phyloP scores from a whole-genome alignment of 2,888 invertebrate genomes.

The Dryocosmus kuriphilus region DNA sequence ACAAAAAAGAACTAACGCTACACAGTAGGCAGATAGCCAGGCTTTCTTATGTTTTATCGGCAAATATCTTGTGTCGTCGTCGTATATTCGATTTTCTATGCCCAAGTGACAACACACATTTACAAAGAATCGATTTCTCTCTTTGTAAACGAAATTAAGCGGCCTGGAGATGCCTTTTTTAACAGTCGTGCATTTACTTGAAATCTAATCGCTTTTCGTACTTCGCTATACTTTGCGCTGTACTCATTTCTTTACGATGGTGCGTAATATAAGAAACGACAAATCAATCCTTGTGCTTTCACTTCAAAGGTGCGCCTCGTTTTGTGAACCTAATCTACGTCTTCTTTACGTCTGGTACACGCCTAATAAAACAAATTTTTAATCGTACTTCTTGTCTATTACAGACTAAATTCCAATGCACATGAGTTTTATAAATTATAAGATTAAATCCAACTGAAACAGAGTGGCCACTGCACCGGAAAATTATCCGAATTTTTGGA shows the following conservation, averaged over 20 bases:
- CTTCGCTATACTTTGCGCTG: slow-evolving; percentile 60
- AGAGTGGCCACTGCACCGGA: background rate
- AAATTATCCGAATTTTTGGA: background rate
- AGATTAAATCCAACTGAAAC: slow-evolving; percentile 7
- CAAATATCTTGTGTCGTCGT: background rate
- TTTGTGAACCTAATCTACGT: slow-evolving; percentile 60
- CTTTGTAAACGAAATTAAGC: slow-evolving; percentile 26
- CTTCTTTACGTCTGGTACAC: slow-evolving; percentile 74
- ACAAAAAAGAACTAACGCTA: slow-evolving; percentile 11
- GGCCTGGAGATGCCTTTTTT: slow-evolving; percentile 28
- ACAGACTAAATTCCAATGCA: background rate
- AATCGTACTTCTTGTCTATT: slow-evolving; percentile 60
- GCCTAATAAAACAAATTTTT: slow-evolving; percentile 74
- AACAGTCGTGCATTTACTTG: slow-evolving; percentile 58
- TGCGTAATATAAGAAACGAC: slow-evolving; percentile 66
- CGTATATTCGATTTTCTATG: slow-evolving; percentile 28
- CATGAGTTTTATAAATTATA: background rate
- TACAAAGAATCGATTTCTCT: slow-evolving; percentile 34
- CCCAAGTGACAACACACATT: slow-evolving; percentile 2
- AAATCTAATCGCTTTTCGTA: slow-evolving; percentile 57
- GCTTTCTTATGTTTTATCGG: slow-evolving; percentile 25
- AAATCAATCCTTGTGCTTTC: slow-evolving; percentile 52
- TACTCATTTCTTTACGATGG: slow-evolving; percentile 65
- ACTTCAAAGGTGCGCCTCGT: slow-evolving; percentile 48
- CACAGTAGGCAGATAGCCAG: slow-evolving; percentile 17